Percentiles rank a stretch among this genome's conserved stretches.
These are phyloP conservation scores for Amphipoea oculea DNA, from an alignment of 2,888 invertebrate species.

Conservation along the genomic window DNA sequence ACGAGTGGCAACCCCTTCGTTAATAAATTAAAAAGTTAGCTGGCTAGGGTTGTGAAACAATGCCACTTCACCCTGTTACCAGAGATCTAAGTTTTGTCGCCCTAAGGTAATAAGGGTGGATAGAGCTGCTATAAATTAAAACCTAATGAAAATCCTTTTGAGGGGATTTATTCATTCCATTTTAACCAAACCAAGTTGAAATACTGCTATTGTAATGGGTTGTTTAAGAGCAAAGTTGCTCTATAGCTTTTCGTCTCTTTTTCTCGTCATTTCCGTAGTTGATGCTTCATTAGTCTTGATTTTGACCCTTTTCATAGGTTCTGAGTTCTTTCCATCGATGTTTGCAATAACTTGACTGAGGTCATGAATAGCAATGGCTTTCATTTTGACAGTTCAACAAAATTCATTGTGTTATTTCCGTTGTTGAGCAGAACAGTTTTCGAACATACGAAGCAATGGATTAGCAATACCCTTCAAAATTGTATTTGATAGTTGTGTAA, in stretches of 20 bases:
- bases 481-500: not conserved
- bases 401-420: not conserved
- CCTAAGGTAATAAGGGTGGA: slow-evolving; percentile 76
- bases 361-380: not conserved
- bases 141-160: slow-evolving; percentile 61
- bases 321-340: not conserved
- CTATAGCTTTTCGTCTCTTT: not conserved
- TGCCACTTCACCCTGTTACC: slow-evolving; percentile 86
- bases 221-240: slow-evolving; percentile 34
- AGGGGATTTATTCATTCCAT: slow-evolving; percentile 51
- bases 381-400: not conserved
- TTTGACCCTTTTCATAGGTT: not conserved
- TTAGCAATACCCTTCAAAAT: not conserved
- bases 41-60: slow-evolving; percentile 86
- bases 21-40: slow-evolving; percentile 90
- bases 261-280: not conserved
- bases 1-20: slow-evolving; percentile 88
- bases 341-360: not conserved
- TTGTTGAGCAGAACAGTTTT: not conserved
- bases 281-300: slow-evolving; percentile 17
- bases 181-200: slow-evolving; percentile 42
- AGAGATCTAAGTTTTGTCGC: slow-evolving; percentile 84
- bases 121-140: slow-evolving; percentile 63
- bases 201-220: slow-evolving; percentile 34
- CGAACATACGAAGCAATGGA: not conserved